A percentile compares a stretch with the other conserved stretches of the same genome.
Conservation (phyloP, 1,140 invertebrate species). For the Uloborus diversus region DNA sequence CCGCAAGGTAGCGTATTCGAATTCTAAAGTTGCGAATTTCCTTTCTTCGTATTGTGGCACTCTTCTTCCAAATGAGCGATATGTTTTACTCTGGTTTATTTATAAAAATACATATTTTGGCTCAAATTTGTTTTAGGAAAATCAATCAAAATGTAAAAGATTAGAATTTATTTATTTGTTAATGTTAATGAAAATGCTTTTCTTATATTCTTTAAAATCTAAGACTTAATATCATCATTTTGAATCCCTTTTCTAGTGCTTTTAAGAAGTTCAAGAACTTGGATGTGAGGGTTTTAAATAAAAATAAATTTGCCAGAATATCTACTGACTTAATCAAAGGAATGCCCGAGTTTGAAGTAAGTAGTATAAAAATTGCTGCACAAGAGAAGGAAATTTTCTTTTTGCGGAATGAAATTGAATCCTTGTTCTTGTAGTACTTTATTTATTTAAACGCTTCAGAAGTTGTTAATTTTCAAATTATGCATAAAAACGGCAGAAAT, state of each 20-base stretch:
- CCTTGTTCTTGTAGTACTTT: not conserved
- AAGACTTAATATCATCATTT: not conserved
- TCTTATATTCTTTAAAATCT: not conserved
- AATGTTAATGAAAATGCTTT: not conserved
- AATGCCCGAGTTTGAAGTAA: constrained; percentile 55
- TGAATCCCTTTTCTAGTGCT: constrained; percentile 18
- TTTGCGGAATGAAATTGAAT: not conserved
- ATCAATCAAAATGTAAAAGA: no score
- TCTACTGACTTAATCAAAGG: constrained; percentile 33
- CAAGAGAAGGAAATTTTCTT: not conserved
- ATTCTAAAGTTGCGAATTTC: no score
- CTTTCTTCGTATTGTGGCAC: no score
- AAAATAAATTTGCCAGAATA: constrained; percentile 41
- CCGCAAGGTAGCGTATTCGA: no score
- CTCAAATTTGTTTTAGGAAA: no score
- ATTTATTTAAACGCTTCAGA: not conserved
- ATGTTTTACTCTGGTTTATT: no score
- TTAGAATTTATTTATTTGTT: not conserved
- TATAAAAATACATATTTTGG: no score
- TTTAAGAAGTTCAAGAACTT: constrained; percentile 45
- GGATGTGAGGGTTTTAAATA: constrained; percentile 23
- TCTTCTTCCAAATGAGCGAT: no score
- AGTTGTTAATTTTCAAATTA: not conserved
- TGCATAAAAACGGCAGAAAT: no score
- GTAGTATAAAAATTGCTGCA: not conserved